Conservation (phyloP, 2,797 vertebrate genomes). For the Malacoctenus gilli region DNA sequence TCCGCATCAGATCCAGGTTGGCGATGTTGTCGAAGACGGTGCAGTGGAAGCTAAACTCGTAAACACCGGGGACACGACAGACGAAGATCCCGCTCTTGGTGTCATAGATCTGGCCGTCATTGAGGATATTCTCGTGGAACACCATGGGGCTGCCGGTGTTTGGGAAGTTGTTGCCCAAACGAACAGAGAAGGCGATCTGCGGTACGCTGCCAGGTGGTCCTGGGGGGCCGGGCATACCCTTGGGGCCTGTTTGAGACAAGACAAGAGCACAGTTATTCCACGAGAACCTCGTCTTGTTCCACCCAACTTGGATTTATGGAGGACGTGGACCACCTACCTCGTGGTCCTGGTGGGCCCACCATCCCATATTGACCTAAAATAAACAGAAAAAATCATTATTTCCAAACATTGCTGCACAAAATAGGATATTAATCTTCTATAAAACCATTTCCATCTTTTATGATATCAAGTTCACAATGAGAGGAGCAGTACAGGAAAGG, state of each 20-base stretch:
- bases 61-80: conserved; percentile 61
- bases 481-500: no score
- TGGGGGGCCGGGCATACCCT: conserved; percentile 1
- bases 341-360: no score
- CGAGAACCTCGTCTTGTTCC: background rate
- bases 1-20: conserved; percentile 49
- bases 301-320: no score
- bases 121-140: conserved; percentile 66
- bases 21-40: conserved; percentile 6
- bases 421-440: no score
- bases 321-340: no score
- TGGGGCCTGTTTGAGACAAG: conserved; percentile 30
- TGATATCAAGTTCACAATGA: background rate
- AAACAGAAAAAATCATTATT: no score
- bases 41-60: conserved; percentile 70
- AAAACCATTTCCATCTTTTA: background rate
- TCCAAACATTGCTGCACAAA: no score
- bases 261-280: conserved; percentile 1
- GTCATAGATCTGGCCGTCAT: conserved; percentile 62
- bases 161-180: conserved; percentile 39
- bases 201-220: background rate
- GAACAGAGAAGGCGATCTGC: conserved; percentile 49
- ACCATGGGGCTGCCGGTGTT: conserved; percentile 9
- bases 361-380: no score
- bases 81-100: conserved; percentile 53